Evolutionary conservation across 2,797 vertebrate species (phyloP), one percentile per base, ranked within the genome.

Genomic region (Psittacula echo): DNA sequence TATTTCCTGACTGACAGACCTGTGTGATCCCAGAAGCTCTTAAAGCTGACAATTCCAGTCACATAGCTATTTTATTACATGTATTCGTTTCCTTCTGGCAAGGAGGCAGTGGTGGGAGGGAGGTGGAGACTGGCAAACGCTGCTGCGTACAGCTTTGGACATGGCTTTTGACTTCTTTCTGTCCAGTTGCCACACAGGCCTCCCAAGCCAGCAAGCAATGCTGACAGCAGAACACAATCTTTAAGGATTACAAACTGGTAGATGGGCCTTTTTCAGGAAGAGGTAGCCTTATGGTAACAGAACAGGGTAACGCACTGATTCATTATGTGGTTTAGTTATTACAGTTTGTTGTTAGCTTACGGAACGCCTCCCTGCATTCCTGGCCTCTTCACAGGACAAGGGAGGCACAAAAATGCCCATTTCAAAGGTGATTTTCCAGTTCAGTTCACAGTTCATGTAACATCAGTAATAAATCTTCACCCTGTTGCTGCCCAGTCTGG

Each of bases 391-490:
- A 83, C 62, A 87, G 76, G 26, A 80, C n/a, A 61, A 72, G 11
- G 22, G 68, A 89, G 74, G 72, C 75, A 78, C 86, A 71, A 76
- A 95, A 95, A 80, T 85, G 48, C 62, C 66, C 50, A 39, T 88
- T 96, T 94, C 66, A 75, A 54, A 75, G 91, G 58, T 41, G 79
- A 24, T 88, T 95, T 95, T 82, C 83, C 93, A 94, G 75, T 87
- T 91, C 86, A 75, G 61, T 42, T 93, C 90, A 58, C 81, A 47
- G 68, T 65, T 89, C 65, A 4, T 34, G 62, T 56, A 76, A 68
- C 56, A 80, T 56, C 93, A 93, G 87, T 89, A 90, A 81, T 56
- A 79, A 91, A 88, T 32, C 72, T 68, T 70, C 71, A 51, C 74
- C 71, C 80, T 62, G 58, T 30, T 80, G 41, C 85, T 94, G 85